Evolutionary conservation across 2,888 invertebrate genomes (phyloP).

Genomic region (Callinectes sapidus): DNA sequence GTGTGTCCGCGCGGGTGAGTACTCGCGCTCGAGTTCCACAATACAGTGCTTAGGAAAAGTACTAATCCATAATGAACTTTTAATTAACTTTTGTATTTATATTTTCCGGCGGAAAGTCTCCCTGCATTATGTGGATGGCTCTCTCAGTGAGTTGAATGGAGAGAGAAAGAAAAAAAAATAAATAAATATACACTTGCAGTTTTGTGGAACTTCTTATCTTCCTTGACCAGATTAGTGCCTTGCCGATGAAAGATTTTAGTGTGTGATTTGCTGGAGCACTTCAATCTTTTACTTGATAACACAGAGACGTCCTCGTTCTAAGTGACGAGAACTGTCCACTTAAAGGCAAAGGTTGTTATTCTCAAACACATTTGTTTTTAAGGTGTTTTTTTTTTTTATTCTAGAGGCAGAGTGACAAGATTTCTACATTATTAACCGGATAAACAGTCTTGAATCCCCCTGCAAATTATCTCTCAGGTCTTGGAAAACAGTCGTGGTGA

Average conservation of each 20-base stretch:
- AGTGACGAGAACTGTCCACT: neutral
- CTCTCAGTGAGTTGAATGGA: neutral
- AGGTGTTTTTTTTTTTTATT: too few relatives aligned
- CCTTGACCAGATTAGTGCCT: neutral
- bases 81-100: conserved; percentile 27
- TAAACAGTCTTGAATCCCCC: too few relatives aligned
- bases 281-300: conserved; percentile 12
- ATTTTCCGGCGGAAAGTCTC: neutral
- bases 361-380: too few relatives aligned
- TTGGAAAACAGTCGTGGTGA: too few relatives aligned
- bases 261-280: conserved; percentile 3
- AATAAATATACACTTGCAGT: neutral
- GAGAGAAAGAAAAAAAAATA: neutral
- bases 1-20: neutral
- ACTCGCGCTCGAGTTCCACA: neutral
- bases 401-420: too few relatives aligned
- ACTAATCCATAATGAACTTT: neutral
- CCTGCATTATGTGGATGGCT: conserved; percentile 10
- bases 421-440: too few relatives aligned
- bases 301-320: neutral
- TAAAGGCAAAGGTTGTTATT: neutral
- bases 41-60: neutral
- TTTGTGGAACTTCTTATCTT: conserved; percentile 27
- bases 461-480: too few relatives aligned
- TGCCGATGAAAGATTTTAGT: neutral